A percentile compares a stretch with the other conserved stretches of the same genome.
Evolutionary conservation across 2,797 vertebrate genomes (phyloP).

Genomic region (Delichon dasypus): DNA sequence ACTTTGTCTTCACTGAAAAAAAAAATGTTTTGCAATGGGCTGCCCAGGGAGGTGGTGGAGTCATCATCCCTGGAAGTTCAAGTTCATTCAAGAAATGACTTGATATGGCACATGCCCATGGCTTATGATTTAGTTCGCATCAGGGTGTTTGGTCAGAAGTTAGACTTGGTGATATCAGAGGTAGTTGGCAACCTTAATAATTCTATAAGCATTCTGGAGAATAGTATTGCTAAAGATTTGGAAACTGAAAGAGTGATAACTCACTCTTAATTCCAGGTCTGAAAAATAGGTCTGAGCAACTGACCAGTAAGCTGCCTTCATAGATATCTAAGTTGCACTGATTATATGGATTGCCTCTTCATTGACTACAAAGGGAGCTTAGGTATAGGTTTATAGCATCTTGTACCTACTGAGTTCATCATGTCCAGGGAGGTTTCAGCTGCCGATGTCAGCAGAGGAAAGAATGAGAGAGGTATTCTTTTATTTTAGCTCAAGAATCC

Average conservation of each 20-base stretch:
- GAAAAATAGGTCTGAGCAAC: neutral
- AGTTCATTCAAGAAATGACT: neutral
- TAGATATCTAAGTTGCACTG: neutral
- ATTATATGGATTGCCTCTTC: neutral
- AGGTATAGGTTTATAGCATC: neutral
- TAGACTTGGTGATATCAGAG: neutral
- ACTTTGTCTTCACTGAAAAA: neutral
- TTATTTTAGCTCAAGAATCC: too few species aligned
- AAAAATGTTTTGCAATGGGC: neutral
- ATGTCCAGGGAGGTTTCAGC: too few species aligned
- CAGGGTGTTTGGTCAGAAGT: neutral
- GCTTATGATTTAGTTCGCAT: neutral
- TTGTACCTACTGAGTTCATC: too few species aligned
- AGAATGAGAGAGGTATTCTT: too few species aligned
- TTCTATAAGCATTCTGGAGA: neutral
- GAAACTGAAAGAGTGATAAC: neutral
- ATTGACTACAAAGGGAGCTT: neutral
- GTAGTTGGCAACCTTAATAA: neutral
- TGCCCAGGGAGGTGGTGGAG: neutral
- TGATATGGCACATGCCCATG: neutral
- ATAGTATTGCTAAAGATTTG: neutral
- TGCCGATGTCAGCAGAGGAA: too few species aligned
- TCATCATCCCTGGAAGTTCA: neutral
- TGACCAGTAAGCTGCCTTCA: neutral
- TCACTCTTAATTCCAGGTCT: neutral